Evolutionary conservation across 2,888 invertebrate genomes (phyloP), one percentile per base, ranked within the genome.

Genomic region (Molanna angustata): DNA sequence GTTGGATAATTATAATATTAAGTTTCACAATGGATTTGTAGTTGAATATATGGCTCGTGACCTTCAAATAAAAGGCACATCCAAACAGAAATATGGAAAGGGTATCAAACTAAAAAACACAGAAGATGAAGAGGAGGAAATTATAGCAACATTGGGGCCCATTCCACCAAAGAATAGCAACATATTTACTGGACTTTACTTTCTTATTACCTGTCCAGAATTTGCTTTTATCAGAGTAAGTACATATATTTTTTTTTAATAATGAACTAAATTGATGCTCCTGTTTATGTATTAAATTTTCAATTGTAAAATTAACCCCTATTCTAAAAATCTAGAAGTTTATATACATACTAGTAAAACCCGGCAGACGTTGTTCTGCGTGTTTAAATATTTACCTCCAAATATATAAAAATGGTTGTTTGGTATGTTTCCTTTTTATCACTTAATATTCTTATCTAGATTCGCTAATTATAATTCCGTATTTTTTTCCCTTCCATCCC

Each of bases 181-280:
- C 53, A 68, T 69, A 44, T 84, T 84, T 62, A 71, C 72, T 1
- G 80, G 79, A 1, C 68, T 79, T 47, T 75, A 77, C 49, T 84
- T 84, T 63, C 62, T 84, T 31, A 63, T 84, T 0, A 82, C 83
- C 0, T 83, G 80, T 58, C 78, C 79, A 0, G 74, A 79, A 11
- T 65, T 74, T 0, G 41, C 64, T 13, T 58, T 57, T 42, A 60
- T 52, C 40, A 60, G 48, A 19, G 50, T 48, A 17, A 27, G 41
- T 41, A 35, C 6, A 7, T 27, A 27, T 7, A 27, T 7, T 7
- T 27, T 7, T 27, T 27, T 27, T 27, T 7, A 11, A 7, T 7
- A 27, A 27, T 27, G 11, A 6, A 27, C 14, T 33, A 14, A 6
- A 11, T 33, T 33, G 4, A 3, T 33, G 33, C 4, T 3, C 11